These are phyloP conservation scores for Neolamprologus brichardi DNA, from an alignment of 2,113 vertebrate species.

Conservation along the genomic window DNA sequence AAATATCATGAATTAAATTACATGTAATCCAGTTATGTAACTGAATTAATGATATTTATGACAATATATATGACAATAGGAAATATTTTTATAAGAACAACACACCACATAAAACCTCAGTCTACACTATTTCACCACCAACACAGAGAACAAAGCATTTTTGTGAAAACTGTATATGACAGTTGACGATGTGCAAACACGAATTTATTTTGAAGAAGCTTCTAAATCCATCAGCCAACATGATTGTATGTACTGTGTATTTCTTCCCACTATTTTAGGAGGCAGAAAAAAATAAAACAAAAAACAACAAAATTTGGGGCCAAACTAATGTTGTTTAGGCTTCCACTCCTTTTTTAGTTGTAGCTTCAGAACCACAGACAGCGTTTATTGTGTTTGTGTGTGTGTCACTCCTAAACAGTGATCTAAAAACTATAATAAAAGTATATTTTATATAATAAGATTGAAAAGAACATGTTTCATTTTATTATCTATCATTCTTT, in stretches of 20 bases:
- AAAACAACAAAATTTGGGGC: not conserved
- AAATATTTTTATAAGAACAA: not conserved
- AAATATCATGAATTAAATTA: not conserved
- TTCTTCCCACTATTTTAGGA: not conserved
- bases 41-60: fast-evolving
- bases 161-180: not conserved
- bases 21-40: fast-evolving
- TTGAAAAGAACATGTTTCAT: not conserved
- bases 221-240: not conserved
- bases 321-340: not conserved
- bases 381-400: not conserved
- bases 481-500: not conserved
- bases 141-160: not conserved
- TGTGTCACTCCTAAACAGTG: not conserved
- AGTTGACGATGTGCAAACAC: fast-evolving
- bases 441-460: not conserved
- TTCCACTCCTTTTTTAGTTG: not conserved
- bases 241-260: not conserved
- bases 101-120: not conserved
- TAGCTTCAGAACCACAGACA: not conserved
- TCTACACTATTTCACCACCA: not conserved
- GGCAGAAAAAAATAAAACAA: not conserved
- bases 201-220: not conserved
- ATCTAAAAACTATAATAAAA: not conserved
- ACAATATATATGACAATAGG: not conserved